phyloP scores from a whole-genome alignment of 1,140 invertebrate species.

The Geopemphigus sp. region DNA sequence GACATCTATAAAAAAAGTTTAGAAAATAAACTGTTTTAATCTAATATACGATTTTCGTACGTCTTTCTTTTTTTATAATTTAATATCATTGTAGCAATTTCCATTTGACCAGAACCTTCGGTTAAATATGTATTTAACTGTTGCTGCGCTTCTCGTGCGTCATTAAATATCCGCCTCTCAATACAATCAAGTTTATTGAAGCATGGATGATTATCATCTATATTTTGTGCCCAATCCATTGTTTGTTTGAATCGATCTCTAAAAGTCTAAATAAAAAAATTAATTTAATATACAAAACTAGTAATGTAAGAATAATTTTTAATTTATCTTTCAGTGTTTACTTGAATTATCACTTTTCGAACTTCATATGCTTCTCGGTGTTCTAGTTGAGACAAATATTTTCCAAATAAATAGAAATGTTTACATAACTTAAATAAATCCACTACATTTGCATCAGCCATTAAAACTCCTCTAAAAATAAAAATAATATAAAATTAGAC shows the following conservation, averaged over 20 bases:
- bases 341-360: conserved; percentile 56
- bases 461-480: conserved; percentile 52
- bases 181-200: conserved; percentile 59
- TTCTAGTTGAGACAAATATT: conserved; percentile 51
- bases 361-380: conserved; percentile 51
- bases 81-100: conserved; percentile 59
- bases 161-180: conserved; percentile 59
- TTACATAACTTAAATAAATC: conserved; percentile 52
- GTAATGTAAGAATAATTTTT: neutral
- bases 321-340: conserved; percentile 51
- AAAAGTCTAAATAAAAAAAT: conserved; percentile 56
- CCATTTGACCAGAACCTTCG: conserved; percentile 58
- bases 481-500: neutral
- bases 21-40: neutral
- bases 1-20: neutral
- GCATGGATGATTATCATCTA: conserved; percentile 56
- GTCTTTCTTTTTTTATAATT: conserved; percentile 61
- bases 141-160: conserved; percentile 58
- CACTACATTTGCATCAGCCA: conserved; percentile 53
- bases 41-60: conserved; percentile 49
- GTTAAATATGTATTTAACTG: conserved; percentile 60
- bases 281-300: neutral
- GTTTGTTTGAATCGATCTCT: conserved; percentile 59
- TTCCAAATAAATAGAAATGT: conserved; percentile 53
- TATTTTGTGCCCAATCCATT: conserved; percentile 61